Base-by-base conservation (phyloP, 2,113 vertebrate genomes). In the Pagrus major region DNA sequence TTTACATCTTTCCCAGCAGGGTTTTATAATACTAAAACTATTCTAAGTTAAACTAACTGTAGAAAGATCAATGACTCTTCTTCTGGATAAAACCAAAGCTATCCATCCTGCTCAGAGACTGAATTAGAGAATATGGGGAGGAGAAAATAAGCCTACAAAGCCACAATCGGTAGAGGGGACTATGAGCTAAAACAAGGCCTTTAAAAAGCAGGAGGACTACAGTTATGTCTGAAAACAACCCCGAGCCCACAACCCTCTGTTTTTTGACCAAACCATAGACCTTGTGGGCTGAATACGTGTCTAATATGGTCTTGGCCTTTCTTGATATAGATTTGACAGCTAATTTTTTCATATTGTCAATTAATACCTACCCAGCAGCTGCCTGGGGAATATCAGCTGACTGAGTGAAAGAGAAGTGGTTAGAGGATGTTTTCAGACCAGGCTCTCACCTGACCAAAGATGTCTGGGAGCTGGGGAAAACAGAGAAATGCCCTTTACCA, bases 381-480 rank as follows among this genome's bases (percentile, higher is more conserved):
- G 25, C 27, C 23, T 25, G 42, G 9, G 29, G 31, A 77, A 54
- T 41, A 60, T 47, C 29, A 41, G 42, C 23, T 31, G 44, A 42
- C 6, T 56, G 41, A 60, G 35, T 73, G 9, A 47, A 33, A 47
- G 44, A 39, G 29, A 52, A 78, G 82, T 71, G 76, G 78, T 54
- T 67, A 5, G 67, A 83, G 86, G 75, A 55, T 86, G 90, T 91
- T 92, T 94, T 93, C 90, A 91, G 89, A 91, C 80, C 89, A 91
- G 88, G 72, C 52, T 91, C 91, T 93, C 92, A 93, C 92, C 92
- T 92, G 92, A 89, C 76, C 88, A 84, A 93, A 88, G 90, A 94
- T 64, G 81, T 93, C 84, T 91, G 87, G 91, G 87, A 92, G 92
- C 92, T 93, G 89, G 91, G 81, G 60, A 86, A 87, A 91, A 92